Percentiles rank a stretch among this genome's conserved stretches.
Evolutionary conservation across 2,888 invertebrate genomes (phyloP).

Genomic region (Dexiosoma caninum): DNA sequence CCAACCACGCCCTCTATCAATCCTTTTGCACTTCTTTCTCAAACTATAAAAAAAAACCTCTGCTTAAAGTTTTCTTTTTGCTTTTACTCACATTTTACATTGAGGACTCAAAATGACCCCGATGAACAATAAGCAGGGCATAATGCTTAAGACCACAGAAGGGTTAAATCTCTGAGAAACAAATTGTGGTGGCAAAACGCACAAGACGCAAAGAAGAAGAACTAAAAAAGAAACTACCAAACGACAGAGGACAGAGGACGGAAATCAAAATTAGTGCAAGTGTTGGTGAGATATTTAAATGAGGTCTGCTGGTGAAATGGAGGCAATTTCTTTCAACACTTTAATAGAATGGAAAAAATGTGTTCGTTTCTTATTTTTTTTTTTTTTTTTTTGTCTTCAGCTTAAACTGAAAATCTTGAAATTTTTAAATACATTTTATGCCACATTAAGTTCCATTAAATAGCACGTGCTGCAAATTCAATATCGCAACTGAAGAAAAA

Average conservation of each 20-base stretch:
- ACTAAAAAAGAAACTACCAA: too few species aligned
- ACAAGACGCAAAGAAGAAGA: not conserved
- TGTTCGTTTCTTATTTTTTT: not conserved
- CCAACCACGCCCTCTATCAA: too few species aligned
- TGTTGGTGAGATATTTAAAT: constrained; percentile 61
- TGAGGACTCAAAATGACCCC: too few species aligned
- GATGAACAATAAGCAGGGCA: too few species aligned
- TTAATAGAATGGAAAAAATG: constrained; percentile 11
- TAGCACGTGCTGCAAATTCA: constrained; percentile 47
- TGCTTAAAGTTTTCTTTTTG: too few species aligned
- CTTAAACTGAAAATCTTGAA: not conserved
- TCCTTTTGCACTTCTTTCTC: too few species aligned
- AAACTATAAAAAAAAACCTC: too few species aligned
- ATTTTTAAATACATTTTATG: constrained; percentile 34
- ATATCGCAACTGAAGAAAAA: not conserved
- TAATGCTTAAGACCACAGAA: too few species aligned
- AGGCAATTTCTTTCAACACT: constrained; percentile 44
- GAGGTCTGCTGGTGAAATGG: constrained; percentile 8
- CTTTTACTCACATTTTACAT: too few species aligned
- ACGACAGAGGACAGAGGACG: too few species aligned
- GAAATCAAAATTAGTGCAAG: constrained; percentile 64
- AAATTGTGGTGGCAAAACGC: not conserved
- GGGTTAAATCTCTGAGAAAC: constrained; percentile 33
- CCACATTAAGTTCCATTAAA: constrained; percentile 55
- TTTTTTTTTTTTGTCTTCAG: too few species aligned